Evolutionary conservation across 2,113 vertebrate genomes (phyloP), one percentile per base, ranked within the genome.

Genomic region (Gadus chalcogrammus): DNA sequence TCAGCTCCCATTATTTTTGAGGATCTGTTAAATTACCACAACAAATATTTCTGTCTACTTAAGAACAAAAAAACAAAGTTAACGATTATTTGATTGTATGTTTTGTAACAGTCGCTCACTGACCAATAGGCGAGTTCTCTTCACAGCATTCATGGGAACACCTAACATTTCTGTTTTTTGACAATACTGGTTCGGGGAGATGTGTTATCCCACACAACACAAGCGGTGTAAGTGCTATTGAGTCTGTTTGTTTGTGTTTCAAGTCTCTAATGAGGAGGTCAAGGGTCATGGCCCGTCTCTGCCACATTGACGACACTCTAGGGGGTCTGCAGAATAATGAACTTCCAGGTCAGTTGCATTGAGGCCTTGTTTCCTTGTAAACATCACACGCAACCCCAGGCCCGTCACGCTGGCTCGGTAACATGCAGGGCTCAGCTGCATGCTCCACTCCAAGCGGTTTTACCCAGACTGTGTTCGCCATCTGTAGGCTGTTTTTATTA

Each of bases 331-430:
- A 15, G 31, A 69, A 69, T 31, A 20, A 66, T 38, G 65, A 55
- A 7, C 67, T 73, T 80, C 76, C 71, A 63, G 66, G 62, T 75
- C 72, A 72, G 18, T 61, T 67, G 66, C 66, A 69, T 17, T 55
- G 53, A 77, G 48, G 22, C 22, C 67, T 75, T 9, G 11, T 38
- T 74, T 55, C 35, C 13, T 52, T 35, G 22, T 68, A 64, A 67
- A 28, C 15, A 58, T 75, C 55, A 67, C 69, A 69, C 58, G 66
- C 68, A 48, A 53, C 68, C 52, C 63, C 22, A 56, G 22, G 58
- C 58, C 58, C 18, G 9, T 27, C 18, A 35, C 35, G 4, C 59
- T 74, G 52, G 8, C 64, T 7, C 64, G 53, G 11, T 12, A 61
- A 67, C 62, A 42, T 22, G 24, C 6, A 12, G 68, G 31, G 15